Percentiles rank a stretch among this genome's conserved stretches.
phyloP scores from a whole-genome alignment of 2,797 vertebrate species.

The Malurus leucopterus region DNA sequence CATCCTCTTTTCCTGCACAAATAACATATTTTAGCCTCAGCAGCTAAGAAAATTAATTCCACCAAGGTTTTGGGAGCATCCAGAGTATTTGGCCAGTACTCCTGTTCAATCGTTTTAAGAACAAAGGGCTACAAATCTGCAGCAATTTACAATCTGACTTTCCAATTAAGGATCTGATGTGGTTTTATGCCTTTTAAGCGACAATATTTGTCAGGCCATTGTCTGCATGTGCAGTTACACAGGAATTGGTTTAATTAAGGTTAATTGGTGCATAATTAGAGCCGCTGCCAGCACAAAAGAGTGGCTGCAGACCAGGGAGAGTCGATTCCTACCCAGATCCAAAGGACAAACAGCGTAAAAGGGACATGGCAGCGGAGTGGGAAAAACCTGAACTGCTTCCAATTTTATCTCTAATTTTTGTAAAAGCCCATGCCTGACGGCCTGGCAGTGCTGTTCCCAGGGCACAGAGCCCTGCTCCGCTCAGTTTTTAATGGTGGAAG shows the following conservation, averaged over 20 bases:
- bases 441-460: background rate
- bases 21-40: background rate
- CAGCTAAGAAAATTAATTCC: background rate
- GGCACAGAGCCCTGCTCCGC: background rate
- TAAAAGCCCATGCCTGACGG: background rate
- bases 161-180: constrained; percentile 50
- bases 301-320: constrained; percentile 40
- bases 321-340: constrained; percentile 19
- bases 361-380: background rate
- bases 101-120: background rate
- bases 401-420: background rate
- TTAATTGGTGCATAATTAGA: constrained; percentile 70
- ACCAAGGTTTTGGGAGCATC: background rate
- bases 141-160: constrained; percentile 49
- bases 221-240: constrained; percentile 54
- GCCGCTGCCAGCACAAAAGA: constrained; percentile 46
- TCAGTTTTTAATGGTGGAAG: background rate
- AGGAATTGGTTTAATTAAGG: constrained; percentile 70
- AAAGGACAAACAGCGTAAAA: constrained; percentile 30
- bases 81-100: background rate
- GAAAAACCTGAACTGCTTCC: background rate
- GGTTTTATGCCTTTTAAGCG: constrained; percentile 64
- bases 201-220: constrained; percentile 66
- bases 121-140: constrained; percentile 45
- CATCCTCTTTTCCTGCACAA: background rate